These are phyloP conservation scores for Ramazzottius varieornatus DNA, from an alignment of 2,888 invertebrate genomes.

Conservation along the genomic window DNA sequence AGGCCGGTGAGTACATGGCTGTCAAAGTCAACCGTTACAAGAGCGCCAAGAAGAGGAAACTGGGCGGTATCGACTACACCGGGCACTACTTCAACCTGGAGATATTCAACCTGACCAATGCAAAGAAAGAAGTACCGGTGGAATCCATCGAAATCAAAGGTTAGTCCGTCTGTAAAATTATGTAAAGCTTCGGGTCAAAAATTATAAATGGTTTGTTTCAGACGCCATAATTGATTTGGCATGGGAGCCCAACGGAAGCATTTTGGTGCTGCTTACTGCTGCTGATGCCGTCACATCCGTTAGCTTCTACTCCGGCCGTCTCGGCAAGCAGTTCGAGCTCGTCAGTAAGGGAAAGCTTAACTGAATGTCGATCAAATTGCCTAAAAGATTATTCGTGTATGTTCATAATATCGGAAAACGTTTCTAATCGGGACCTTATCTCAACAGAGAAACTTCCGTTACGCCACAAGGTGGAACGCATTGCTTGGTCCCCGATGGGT, in stretches of 20 bases:
- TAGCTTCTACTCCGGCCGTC: conserved; percentile 70
- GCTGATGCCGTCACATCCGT: conserved; percentile 26
- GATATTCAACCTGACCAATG: conserved; percentile 73
- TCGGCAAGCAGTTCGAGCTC: conserved; percentile 58
- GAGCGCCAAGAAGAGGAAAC: conserved; percentile 51
- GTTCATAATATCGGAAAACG: too few relatives aligned
- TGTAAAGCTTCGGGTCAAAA: too few relatives aligned
- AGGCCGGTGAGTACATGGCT: conserved; percentile 82
- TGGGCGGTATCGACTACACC: conserved; percentile 32
- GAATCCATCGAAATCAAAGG: conserved; percentile 79
- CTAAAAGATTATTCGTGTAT: too few relatives aligned
- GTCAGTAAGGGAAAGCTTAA: conserved; percentile 44
- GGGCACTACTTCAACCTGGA: conserved; percentile 92
- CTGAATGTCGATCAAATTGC: too few relatives aligned
- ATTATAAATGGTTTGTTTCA: too few relatives aligned
- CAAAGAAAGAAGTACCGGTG: conserved; percentile 81
- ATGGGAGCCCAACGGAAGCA: conserved; percentile 88
- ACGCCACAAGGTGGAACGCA: conserved; percentile 23
- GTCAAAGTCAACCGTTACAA: conserved; percentile 71
- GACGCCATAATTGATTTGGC: conserved; percentile 47
- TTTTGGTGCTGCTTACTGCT: conserved; percentile 62
- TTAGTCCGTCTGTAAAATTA: too few relatives aligned
- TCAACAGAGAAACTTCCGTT: neutral
- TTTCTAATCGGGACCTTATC: too few relatives aligned
- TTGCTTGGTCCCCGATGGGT: conserved; percentile 85